Conservation (phyloP, 2,888 invertebrate species). For the Rotaria magnacalcarata region DNA sequence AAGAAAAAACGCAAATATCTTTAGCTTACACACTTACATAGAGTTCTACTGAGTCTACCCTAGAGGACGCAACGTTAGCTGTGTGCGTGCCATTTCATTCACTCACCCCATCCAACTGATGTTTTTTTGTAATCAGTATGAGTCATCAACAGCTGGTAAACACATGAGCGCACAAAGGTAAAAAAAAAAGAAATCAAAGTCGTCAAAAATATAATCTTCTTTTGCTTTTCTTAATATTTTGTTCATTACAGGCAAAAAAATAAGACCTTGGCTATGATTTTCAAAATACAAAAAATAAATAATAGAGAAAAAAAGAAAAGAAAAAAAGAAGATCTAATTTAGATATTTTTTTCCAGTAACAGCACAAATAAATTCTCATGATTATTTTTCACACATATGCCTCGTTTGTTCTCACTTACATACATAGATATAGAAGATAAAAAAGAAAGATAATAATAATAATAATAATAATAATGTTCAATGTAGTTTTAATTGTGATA, state of each 20-base stretch:
- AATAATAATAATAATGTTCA: not conserved
- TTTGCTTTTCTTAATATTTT: not conserved
- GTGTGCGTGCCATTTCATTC: not conserved
- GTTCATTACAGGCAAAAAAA: not conserved
- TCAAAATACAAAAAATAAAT: constrained; percentile 21
- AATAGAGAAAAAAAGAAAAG: not conserved
- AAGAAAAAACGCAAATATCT: not conserved
- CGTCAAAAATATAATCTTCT: too few species aligned
- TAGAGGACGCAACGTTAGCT: not conserved
- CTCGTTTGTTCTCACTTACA: too few species aligned
- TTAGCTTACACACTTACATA: not conserved
- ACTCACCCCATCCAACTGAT: not conserved
- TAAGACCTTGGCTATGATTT: not conserved
- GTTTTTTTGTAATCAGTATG: not conserved
- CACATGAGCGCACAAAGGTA: not conserved
- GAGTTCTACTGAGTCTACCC: not conserved
- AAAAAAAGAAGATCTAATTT: not conserved
- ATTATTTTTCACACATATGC: not conserved
- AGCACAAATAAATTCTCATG: not conserved
- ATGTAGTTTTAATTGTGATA: constrained; percentile 5
- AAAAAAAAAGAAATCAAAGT: not conserved
- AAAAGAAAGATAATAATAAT: not conserved
- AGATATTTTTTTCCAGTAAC: not conserved
- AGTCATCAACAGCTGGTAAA: not conserved
- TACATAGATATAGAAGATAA: not conserved